Percentiles rank a stretch among this genome's conserved stretches.
These are phyloP conservation scores for Xylocopa sonorina DNA, from an alignment of 1,140 invertebrate species.

Conservation along the genomic window DNA sequence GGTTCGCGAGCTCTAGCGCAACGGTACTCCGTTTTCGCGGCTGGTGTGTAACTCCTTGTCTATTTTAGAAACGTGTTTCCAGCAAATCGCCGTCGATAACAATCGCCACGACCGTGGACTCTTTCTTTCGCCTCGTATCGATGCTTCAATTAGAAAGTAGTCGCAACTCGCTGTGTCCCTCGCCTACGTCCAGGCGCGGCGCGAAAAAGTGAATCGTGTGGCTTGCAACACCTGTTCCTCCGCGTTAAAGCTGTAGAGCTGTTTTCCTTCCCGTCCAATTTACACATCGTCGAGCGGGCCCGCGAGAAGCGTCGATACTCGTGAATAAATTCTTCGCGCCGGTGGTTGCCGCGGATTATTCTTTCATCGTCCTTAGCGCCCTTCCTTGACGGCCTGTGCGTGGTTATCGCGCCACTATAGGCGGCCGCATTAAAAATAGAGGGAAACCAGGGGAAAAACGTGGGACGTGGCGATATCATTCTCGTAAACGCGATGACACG, in stretches of 20 bases:
- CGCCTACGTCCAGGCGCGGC: neutral
- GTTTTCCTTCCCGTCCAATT: neutral
- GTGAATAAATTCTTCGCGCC: slow-evolving; percentile 6
- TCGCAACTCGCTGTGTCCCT: neutral
- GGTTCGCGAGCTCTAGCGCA: too few species aligned
- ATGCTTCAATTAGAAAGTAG: neutral
- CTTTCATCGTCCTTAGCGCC: slow-evolving; percentile 34
- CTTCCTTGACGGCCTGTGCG: neutral
- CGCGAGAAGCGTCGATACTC: neutral
- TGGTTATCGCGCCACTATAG: slow-evolving; percentile 37
- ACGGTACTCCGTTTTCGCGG: too few species aligned
- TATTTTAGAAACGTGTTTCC: too few species aligned
- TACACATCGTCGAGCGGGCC: neutral
- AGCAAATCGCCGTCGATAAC: too few species aligned
- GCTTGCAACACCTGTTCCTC: neutral
- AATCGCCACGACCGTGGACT: too few species aligned
- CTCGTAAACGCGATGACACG: slow-evolving; percentile 4
- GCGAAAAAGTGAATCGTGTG: neutral
- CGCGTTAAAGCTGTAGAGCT: neutral
- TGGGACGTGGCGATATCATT: neutral
- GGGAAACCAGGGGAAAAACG: neutral
- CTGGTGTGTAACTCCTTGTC: too few species aligned
- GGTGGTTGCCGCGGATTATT: slow-evolving; percentile 24
- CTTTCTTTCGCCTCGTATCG: neutral
- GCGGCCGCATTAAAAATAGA: slow-evolving; percentile 14